phyloP scores from a whole-genome alignment of 2,797 vertebrate genomes.

The Aselliscus stoliczkanus region DNA sequence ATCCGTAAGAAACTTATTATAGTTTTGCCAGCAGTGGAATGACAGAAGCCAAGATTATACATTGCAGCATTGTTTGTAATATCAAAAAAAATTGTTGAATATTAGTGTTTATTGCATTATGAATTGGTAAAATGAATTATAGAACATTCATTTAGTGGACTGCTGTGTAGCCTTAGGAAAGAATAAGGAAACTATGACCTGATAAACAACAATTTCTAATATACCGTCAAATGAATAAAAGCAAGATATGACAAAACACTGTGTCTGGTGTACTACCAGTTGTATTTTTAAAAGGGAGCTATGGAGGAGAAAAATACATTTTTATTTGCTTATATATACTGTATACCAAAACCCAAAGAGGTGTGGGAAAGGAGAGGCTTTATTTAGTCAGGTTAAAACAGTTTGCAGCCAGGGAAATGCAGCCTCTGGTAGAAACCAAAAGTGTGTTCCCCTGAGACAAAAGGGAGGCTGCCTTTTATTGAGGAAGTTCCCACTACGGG shows the following conservation, averaged over 20 bases:
- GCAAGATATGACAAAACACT: background rate
- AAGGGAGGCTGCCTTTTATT: background rate
- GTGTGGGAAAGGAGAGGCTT: background rate
- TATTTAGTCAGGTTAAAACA: background rate
- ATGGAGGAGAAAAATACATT: background rate
- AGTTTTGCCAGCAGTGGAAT: background rate
- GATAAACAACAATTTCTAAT: background rate
- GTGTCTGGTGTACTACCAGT: background rate
- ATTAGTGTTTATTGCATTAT: background rate
- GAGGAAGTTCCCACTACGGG: background rate
- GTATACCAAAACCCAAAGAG: background rate
- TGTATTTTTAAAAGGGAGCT: background rate
- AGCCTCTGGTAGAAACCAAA: background rate
- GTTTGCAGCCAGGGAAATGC: background rate
- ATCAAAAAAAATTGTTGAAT: background rate
- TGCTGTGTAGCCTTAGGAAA: background rate
- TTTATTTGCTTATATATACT: background rate
- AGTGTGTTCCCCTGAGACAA: background rate
- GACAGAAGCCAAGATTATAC: background rate
- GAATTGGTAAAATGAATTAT: background rate
- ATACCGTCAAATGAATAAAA: background rate
- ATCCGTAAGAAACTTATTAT: background rate
- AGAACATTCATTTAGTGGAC: fast-evolving
- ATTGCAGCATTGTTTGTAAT: background rate
- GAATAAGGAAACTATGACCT: background rate